Conservation (phyloP, 1,140 invertebrate genomes). For the Pseudomyrmex cubaensis region DNA sequence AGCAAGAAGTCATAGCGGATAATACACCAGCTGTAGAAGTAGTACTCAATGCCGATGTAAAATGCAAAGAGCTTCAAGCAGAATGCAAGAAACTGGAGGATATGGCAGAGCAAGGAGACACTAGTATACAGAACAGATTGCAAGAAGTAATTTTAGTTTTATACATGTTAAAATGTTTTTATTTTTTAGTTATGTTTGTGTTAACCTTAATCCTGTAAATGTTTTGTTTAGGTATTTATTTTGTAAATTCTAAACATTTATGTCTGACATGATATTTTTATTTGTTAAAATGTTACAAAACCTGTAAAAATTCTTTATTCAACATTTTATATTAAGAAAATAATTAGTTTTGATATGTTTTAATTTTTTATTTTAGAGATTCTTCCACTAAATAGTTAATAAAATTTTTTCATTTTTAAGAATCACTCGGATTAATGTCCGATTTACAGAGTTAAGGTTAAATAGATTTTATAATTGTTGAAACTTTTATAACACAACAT, state of each 20-base stretch:
- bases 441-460: not conserved
- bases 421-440: not conserved
- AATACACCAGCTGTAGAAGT: conserved; percentile 96
- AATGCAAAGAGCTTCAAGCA: conserved; percentile 92
- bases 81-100: conserved; percentile 94
- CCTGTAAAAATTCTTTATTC: too few relatives aligned
- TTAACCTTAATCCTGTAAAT: too few relatives aligned
- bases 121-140: conserved; percentile 90
- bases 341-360: too few relatives aligned
- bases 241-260: too few relatives aligned
- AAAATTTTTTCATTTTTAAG: not conserved
- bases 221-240: too few relatives aligned
- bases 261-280: too few relatives aligned
- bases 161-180: conserved; percentile 22
- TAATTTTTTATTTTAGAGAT: too few relatives aligned
- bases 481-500: conserved; percentile 2
- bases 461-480: not conserved
- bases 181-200: not conserved
- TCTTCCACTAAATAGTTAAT: not conserved
- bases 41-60: conserved; percentile 96
- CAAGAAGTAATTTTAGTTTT: conserved; percentile 89
- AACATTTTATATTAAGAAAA: too few relatives aligned
- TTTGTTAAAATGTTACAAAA: too few relatives aligned
- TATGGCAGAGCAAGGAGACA: conserved; percentile 88
- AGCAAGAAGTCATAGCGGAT: conserved; percentile 99